Conservation (phyloP, 2,113 vertebrate genomes). For the Morone chrysops region DNA sequence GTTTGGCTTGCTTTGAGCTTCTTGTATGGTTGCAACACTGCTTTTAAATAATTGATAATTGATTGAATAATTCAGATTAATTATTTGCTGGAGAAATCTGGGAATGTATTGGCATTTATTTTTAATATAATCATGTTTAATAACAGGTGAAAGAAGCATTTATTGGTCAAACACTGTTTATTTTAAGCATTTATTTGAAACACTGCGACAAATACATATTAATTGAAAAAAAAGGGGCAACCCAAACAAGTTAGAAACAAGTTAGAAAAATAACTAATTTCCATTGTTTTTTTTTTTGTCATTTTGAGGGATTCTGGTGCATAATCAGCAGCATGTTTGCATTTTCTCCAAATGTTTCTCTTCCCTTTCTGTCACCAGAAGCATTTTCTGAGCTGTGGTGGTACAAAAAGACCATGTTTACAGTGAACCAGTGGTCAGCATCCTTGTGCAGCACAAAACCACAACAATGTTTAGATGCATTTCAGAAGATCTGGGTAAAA, state of each 20-base stretch:
- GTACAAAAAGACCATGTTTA: neutral
- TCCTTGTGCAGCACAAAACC: neutral
- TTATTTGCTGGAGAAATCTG: neutral
- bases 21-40: neutral
- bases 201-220: too few relatives aligned
- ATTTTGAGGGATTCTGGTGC: neutral
- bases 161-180: too few relatives aligned
- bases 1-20: slow-evolving; percentile 4
- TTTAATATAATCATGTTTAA: neutral
- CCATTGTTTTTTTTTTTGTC: neutral
- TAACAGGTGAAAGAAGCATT: neutral
- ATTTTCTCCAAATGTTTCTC: neutral
- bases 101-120: neutral
- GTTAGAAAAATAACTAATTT: too few relatives aligned
- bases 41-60: neutral
- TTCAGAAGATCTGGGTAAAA: neutral
- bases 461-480: neutral
- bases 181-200: neutral
- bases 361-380: neutral
- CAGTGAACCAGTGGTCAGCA: neutral
- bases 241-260: too few relatives aligned
- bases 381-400: neutral
- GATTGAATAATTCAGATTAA: neutral
- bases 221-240: too few relatives aligned
- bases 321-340: neutral